These are phyloP conservation scores for Megamerina dolium DNA, from an alignment of 2,888 invertebrate species.

Conservation along the genomic window DNA sequence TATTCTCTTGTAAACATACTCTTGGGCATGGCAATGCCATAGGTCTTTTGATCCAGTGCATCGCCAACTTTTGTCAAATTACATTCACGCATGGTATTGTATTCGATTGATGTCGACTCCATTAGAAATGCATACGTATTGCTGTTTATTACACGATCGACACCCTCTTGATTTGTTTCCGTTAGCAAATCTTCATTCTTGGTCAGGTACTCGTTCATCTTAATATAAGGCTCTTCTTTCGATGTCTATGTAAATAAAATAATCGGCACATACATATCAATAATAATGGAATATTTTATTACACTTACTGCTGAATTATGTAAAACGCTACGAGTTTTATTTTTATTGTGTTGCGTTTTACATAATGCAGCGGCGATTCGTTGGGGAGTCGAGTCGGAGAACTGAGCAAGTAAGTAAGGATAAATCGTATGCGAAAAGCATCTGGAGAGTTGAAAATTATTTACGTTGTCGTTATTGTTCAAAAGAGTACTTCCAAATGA, in stretches of 20 bases:
- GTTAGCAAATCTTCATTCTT: slow-evolving; percentile 55
- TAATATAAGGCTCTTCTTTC: slow-evolving; percentile 65
- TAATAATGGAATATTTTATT: too few species aligned
- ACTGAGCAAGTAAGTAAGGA: too few species aligned
- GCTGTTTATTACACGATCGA: slow-evolving; percentile 45
- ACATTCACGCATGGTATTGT: slow-evolving; percentile 61
- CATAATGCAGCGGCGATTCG: too few species aligned
- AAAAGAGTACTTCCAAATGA: too few species aligned
- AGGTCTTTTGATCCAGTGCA: slow-evolving; percentile 64
- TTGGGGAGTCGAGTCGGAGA: too few species aligned
- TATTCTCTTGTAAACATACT: slow-evolving; percentile 50
- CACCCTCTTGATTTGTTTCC: slow-evolving; percentile 54
- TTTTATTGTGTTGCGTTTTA: too few species aligned
- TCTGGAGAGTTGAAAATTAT: too few species aligned
- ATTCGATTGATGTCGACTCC: slow-evolving; percentile 75
- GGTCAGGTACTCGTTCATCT: slow-evolving; percentile 77
- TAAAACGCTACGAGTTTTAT: too few species aligned
- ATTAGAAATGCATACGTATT: slow-evolving; percentile 67
- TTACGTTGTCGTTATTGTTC: too few species aligned
- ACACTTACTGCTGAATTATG: too few species aligned
- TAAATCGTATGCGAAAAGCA: too few species aligned
- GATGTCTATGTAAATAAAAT: slow-evolving; percentile 55
- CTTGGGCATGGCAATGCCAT: slow-evolving; percentile 66
- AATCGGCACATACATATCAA: not conserved
- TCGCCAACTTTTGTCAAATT: slow-evolving; percentile 58